Evolutionary conservation across 1,140 invertebrate genomes (phyloP).

Genomic region (Cydia splendana): DNA sequence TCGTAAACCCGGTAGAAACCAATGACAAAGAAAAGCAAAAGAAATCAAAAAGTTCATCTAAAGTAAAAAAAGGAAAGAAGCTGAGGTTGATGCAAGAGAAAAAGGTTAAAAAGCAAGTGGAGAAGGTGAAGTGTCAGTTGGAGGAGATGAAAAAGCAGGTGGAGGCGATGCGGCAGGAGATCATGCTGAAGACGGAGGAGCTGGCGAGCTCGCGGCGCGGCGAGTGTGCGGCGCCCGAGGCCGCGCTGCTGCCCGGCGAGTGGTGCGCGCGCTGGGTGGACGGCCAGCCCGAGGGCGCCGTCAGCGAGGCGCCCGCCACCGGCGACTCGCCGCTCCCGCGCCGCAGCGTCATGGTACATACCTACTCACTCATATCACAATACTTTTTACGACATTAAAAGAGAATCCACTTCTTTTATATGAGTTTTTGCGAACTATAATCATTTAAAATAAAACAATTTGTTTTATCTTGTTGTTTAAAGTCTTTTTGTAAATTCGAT

Average conservation of each 20-base stretch:
- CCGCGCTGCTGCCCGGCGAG: conserved; percentile 71
- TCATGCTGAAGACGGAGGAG: conserved; percentile 54
- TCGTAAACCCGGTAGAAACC: conserved; percentile 12
- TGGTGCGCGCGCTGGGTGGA: conserved; percentile 83
- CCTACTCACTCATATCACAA: no score
- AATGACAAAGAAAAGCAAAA: conserved; percentile 40
- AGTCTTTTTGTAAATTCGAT: no score
- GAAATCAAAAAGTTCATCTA: conserved; percentile 44
- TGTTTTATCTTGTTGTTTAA: no score
- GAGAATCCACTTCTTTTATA: no score
- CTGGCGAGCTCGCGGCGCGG: conserved; percentile 36
- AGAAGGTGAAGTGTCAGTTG: conserved; percentile 63
- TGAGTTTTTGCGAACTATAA: no score
- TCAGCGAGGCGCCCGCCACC: conserved; percentile 62
- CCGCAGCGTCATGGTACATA: conserved; percentile 60
- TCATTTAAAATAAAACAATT: no score
- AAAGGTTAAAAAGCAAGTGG: conserved; percentile 65
- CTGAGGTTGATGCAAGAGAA: conserved; percentile 64
- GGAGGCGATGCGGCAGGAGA: conserved; percentile 63
- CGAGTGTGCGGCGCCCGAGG: conserved; percentile 54
- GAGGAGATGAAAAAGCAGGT: conserved; percentile 64
- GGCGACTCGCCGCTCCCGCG: conserved; percentile 51
- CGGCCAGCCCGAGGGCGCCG: conserved; percentile 81
- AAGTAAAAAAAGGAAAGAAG: conserved; percentile 64
- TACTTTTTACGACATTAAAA: no score